Evolutionary conservation across 1,140 invertebrate genomes (phyloP).

Genomic region (Laupala kohalensis): DNA sequence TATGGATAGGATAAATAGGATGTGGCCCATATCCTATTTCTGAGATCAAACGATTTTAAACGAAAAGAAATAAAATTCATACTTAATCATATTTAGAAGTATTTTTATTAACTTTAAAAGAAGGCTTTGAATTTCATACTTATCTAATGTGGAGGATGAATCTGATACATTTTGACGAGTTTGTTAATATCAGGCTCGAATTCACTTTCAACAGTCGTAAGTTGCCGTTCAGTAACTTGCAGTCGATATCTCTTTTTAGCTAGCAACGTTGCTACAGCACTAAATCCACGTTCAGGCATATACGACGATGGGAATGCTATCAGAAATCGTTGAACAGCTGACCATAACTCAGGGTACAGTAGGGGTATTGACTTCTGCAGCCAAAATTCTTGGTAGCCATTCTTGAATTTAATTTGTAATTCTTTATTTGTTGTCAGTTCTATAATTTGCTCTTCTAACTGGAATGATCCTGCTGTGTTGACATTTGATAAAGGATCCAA

Average conservation of each 20-base stretch:
- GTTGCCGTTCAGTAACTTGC: too few relatives aligned
- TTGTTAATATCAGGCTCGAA: too few relatives aligned
- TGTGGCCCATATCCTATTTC: background rate
- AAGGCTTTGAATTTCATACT: background rate
- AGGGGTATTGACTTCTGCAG: background rate
- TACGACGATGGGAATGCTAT: background rate
- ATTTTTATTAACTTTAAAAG: background rate
- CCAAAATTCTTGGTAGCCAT: slow-evolving; percentile 1
- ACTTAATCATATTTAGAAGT: background rate
- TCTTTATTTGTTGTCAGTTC: background rate
- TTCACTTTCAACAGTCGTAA: too few relatives aligned
- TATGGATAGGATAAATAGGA: background rate
- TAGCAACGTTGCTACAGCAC: background rate
- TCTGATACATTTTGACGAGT: too few relatives aligned
- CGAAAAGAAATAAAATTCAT: background rate
- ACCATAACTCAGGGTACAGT: background rate
- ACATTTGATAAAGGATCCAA: too few relatives aligned
- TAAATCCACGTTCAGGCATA: background rate
- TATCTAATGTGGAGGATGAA: background rate
- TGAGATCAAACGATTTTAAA: background rate
- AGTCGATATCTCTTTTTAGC: background rate
- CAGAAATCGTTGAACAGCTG: background rate
- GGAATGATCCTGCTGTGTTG: too few relatives aligned
- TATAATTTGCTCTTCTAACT: background rate
- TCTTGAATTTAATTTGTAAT: background rate